Percentiles rank a stretch among this genome's conserved stretches.
These are phyloP conservation scores for Xerus rutilus DNA, from an alignment of 2,797 vertebrate genomes.

Conservation along the genomic window DNA sequence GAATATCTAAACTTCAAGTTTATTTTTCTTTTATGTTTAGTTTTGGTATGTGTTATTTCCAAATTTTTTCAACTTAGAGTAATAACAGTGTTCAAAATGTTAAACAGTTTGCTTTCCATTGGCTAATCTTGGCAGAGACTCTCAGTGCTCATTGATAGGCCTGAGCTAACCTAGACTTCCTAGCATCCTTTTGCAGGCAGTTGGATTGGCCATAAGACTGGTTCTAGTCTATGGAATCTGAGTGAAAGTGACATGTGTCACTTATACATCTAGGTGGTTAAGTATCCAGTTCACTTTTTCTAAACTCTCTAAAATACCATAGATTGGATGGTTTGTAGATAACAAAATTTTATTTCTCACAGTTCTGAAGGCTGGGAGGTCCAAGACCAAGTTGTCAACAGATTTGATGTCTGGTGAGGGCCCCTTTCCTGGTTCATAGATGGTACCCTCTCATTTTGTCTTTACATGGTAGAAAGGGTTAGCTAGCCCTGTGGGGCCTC, in stretches of 20 bases:
- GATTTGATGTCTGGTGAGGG: background rate
- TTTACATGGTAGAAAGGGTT: background rate
- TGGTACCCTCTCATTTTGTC: background rate
- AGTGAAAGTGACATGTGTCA: background rate
- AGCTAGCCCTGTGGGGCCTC: background rate
- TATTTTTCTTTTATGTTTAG: background rate
- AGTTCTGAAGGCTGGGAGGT: background rate
- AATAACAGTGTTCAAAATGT: background rate
- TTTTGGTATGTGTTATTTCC: background rate
- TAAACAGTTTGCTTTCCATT: background rate
- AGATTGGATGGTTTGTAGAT: background rate
- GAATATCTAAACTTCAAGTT: background rate
- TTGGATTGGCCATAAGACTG: background rate
- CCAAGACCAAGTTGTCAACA: background rate
- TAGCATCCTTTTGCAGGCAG: background rate
- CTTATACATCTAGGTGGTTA: background rate
- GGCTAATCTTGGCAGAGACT: background rate
- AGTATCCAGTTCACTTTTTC: background rate
- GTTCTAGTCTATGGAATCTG: background rate
- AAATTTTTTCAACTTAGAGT: constrained; percentile 36
- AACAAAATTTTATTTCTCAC: background rate
- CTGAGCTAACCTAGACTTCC: background rate
- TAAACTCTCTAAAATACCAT: background rate
- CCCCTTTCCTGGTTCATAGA: background rate
- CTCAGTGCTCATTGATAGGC: background rate